Percentiles rank a stretch among this genome's conserved stretches.
phyloP scores from a whole-genome alignment of 2,113 vertebrate genomes.

The Alces alces region DNA sequence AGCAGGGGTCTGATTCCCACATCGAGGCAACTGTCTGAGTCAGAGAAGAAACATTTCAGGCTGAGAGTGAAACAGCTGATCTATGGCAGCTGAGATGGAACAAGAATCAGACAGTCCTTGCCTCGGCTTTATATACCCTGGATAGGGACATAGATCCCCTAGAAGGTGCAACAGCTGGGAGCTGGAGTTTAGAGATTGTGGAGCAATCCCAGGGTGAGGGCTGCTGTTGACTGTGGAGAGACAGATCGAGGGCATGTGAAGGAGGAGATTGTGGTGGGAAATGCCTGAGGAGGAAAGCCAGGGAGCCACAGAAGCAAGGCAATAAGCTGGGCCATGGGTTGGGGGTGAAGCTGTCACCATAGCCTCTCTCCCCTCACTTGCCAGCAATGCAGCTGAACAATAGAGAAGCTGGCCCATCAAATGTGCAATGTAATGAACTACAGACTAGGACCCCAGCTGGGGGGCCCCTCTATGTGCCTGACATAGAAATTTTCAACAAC shows the following conservation, averaged over 20 bases:
- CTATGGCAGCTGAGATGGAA: background rate
- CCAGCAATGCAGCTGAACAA: background rate
- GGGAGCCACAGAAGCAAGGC: background rate
- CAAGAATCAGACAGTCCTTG: background rate
- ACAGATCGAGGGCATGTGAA: background rate
- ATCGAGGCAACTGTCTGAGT: background rate
- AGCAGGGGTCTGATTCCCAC: background rate
- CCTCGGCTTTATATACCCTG: background rate
- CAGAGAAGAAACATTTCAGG: background rate
- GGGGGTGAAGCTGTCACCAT: background rate
- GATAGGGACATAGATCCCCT: background rate
- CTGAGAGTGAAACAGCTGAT: background rate
- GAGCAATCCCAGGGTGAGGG: background rate
- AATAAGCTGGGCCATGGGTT: background rate
- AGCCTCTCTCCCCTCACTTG: accelerated
- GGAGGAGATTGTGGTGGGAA: background rate
- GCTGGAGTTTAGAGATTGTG: background rate
- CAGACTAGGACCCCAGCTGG: background rate
- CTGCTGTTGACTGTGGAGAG: background rate
- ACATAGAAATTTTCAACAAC: background rate
- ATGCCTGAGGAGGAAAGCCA: background rate
- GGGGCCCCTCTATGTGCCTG: background rate
- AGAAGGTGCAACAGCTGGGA: background rate
- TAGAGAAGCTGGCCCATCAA: background rate
- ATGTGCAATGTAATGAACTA: background rate